Base-by-base conservation (phyloP, 2,888 invertebrate genomes). In the Xanthorhoe spadicearia region DNA sequence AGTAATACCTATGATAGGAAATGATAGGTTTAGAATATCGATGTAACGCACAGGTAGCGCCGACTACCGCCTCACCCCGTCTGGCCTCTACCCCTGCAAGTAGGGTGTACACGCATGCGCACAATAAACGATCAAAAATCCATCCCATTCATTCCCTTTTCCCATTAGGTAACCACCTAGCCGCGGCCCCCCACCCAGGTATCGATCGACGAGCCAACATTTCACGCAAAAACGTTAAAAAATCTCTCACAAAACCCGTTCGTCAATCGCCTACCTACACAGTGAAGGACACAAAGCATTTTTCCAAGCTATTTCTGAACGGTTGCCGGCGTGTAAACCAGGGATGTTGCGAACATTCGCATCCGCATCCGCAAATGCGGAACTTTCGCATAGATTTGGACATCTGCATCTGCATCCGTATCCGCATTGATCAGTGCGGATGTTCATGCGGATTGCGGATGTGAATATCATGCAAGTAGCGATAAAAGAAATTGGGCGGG, bases 261-360 rank as follows among this genome's bases (percentile, higher is more conserved):
- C 69, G 66, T 66, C 70, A 58, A 63, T 58, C 70, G 62, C 69
- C 73, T 76, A 72, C 71, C 71, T 69, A 73, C 69, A 68, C 32
- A 15, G n/a, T 61, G 73, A 72, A 73, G 69, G 72, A 72, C 74
- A 62, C 82, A 85, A 86, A 84, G 84, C 72, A 73, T 58, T 74
- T 77, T 78, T 79, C 79, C 77, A 73, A 80, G 80, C 81, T 82
- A 83, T 84, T 85, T 83, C 80, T 71, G 80, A 77, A 75, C 79
- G 63, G 74, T 71, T 66, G 74, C 81, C 80, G 80, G 81, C 77
- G 78, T 79, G 72, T 81, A n/a, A n/a, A n/a, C n/a, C n/a, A n/a
- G n/a, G n/a, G n/a, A n/a, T n/a, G n/a, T n/a, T n/a, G n/a, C n/a
- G n/a, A n/a, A n/a, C n/a, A n/a, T n/a, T n/a, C n/a, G n/a, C n/a